Conservation (phyloP, 2,888 invertebrate genomes). For the Ceratothoa steindachneri region DNA sequence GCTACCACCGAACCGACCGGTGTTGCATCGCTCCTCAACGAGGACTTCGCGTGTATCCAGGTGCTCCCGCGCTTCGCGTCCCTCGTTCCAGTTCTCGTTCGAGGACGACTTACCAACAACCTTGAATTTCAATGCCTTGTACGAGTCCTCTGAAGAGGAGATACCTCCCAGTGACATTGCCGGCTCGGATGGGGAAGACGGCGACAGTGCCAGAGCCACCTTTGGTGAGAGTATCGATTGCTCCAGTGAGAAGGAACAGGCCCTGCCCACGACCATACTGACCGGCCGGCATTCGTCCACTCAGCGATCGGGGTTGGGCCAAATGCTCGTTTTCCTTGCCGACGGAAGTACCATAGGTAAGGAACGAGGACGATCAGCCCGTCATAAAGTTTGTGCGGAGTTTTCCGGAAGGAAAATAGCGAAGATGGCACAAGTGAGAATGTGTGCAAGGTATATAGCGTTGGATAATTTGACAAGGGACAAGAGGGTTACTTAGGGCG, state of each 20-base stretch:
- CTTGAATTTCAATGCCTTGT: conserved; percentile 34
- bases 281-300: conserved; percentile 25
- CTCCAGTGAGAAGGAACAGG: neutral
- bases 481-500: too few species aligned
- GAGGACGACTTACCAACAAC: conserved; percentile 39
- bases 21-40: conserved; percentile 15
- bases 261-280: neutral
- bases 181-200: conserved; percentile 21
- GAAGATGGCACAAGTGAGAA: too few species aligned
- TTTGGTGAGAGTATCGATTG: neutral
- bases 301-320: conserved; percentile 37
- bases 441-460: too few species aligned
- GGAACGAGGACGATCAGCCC: neutral
- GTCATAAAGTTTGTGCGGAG: neutral
- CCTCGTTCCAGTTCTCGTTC: conserved; percentile 33
- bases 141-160: conserved; percentile 41
- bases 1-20: conserved; percentile 32
- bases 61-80: conserved; percentile 20
- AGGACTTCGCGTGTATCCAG: conserved; percentile 17
- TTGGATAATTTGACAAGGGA: too few species aligned
- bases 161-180: conserved; percentile 31
- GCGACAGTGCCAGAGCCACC: neutral
- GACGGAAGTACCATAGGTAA: conserved; percentile 42
- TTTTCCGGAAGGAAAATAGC: too few species aligned
- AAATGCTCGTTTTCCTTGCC: conserved; percentile 46